These are phyloP conservation scores for Bathynomus jamesi DNA, from an alignment of 1,140 invertebrate species.

Conservation along the genomic window DNA sequence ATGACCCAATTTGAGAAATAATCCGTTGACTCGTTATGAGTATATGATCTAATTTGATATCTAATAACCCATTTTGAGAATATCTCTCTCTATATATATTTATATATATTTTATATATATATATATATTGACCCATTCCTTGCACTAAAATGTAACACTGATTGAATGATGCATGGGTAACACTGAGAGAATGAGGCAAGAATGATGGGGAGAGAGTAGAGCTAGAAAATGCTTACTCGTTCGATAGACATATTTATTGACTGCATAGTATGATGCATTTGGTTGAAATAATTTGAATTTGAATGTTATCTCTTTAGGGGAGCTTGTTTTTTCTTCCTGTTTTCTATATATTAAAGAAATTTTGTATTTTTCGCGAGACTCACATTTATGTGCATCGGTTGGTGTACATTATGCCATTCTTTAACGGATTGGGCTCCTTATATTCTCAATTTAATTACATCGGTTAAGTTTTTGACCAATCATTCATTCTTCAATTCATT, in stretches of 20 bases:
- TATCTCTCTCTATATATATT: no score
- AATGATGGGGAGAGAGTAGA: background rate
- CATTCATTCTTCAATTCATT: background rate
- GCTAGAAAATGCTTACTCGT: constrained; percentile 1
- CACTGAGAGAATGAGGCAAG: background rate
- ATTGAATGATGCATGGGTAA: background rate
- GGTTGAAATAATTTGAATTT: background rate
- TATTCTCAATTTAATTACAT: no score
- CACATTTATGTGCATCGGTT: background rate
- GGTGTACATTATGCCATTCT: background rate
- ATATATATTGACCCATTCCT: no score
- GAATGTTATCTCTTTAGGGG: constrained; percentile 1
- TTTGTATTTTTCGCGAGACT: background rate
- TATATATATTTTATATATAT: no score
- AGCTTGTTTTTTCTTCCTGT: background rate
- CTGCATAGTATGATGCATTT: background rate
- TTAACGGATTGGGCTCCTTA: background rate
- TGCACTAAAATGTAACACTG: no score
- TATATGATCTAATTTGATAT: no score
- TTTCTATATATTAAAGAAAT: background rate
- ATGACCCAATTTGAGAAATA: no score
- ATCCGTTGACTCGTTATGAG: no score
- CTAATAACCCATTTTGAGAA: no score
- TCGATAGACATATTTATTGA: background rate
- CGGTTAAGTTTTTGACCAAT: background rate